Base-by-base conservation (phyloP, 2,797 vertebrate species). In the Anguilla obscura region DNA sequence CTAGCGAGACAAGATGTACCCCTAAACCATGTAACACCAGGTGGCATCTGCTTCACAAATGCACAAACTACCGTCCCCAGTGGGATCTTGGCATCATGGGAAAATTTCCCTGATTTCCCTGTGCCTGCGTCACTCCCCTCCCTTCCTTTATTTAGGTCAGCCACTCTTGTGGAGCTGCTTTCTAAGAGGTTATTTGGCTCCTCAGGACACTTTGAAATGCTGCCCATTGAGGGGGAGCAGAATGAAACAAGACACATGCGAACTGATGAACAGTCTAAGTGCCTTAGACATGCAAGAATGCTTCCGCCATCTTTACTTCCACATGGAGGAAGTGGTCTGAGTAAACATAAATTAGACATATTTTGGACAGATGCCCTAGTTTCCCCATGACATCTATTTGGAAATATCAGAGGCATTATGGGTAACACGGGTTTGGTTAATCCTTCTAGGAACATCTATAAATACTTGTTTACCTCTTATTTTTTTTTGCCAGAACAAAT, bases 131-230 rank as follows among this genome's bases (percentile, higher is more conserved):
- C 79, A 45, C 27, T 82, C 40, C 45, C 18, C 69, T 76, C 30
- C 45, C 45, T 45, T 82, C 40, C 45, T 82, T 45, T 50, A 82
- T 82, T 82, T 82, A 82, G 79, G 79, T 82, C 79, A 82, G 79
- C 79, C 40, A 1, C 45, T 82, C 79, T 8, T 82, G 9, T 24
- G n/a, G 21, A 82, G 79, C 79, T 82, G 18, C 24, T 24, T 30
- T 50, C 45, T 24, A 45, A 82, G 40, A 82, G 40, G 79, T 82
- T 48, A 82, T 18, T 48, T 82, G 45, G 45, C 40, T 7, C 79
- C 50, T n/a, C 79, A 82, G 74, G 40, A 40, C 74, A 76, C 74
- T 76, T 82, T 6, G 21, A n/a, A 4, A 82, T 50, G 45, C 79
- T 82, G 79, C 21, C 21, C 79, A n/a, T 82, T 82, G 45, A 48